Evolutionary conservation across 2,113 vertebrate genomes (phyloP).

Genomic region (Corythaeola cristata): DNA sequence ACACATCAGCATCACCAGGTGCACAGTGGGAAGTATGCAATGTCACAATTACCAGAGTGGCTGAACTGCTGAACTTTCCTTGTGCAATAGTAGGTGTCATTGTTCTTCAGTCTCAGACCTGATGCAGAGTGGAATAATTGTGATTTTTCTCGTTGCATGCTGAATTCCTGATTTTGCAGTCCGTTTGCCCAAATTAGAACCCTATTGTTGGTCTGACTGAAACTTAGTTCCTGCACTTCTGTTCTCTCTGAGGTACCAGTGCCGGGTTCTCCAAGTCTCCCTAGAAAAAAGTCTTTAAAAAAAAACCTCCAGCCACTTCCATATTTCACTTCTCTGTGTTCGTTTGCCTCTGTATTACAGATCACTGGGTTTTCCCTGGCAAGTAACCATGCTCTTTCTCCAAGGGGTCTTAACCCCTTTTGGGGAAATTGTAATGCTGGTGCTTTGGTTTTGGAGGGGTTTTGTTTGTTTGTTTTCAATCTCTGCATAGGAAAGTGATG

Average conservation of each 20-base stretch:
- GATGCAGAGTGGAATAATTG: background rate
- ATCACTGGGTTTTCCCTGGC: background rate
- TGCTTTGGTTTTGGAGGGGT: background rate
- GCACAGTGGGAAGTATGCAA: background rate
- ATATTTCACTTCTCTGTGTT: background rate
- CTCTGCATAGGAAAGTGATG: background rate
- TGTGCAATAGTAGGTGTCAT: background rate
- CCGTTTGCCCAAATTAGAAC: background rate
- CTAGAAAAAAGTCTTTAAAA: background rate
- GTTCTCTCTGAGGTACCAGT: background rate
- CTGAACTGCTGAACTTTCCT: background rate
- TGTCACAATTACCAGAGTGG: background rate
- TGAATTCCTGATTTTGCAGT: background rate
- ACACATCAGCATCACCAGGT: too few species aligned
- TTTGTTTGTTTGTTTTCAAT: background rate
- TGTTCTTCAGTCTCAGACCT: background rate
- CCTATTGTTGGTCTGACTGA: background rate
- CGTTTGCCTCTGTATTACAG: background rate
- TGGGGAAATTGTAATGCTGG: background rate
- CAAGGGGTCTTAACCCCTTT: background rate
- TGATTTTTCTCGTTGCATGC: background rate
- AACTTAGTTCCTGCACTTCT: background rate
- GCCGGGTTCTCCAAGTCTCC: background rate
- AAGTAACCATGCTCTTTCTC: background rate
- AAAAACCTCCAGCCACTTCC: background rate